Evolutionary conservation across 1,140 invertebrate genomes (phyloP).

Genomic region (Lineus longissimus): DNA sequence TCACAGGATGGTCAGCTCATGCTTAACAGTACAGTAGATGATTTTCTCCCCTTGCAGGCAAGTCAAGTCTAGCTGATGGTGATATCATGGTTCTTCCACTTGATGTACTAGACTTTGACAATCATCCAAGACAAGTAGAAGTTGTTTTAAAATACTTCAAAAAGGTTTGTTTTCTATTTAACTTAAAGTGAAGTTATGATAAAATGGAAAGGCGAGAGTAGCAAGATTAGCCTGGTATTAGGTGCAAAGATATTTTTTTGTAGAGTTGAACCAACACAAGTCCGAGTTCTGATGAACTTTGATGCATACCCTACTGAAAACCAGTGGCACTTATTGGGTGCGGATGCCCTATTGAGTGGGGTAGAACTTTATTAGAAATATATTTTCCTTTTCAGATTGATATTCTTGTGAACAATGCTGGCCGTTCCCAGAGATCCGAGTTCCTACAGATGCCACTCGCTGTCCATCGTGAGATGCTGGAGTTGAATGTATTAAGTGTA

Average conservation of each 20-base stretch:
- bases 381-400: conserved; percentile 53
- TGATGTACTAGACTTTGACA: conserved; percentile 64
- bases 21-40: too few relatives aligned
- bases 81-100: conserved; percentile 71
- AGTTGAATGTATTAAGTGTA: conserved; percentile 76
- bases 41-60: too few relatives aligned
- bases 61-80: conserved; percentile 37
- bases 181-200: too few relatives aligned
- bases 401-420: conserved; percentile 55
- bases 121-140: conserved; percentile 64
- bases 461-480: conserved; percentile 75
- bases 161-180: conserved; percentile 55
- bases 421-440: conserved; percentile 69
- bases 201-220: not conserved
- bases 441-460: conserved; percentile 72
- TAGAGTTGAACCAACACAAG: too few relatives aligned
- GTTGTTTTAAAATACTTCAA: conserved; percentile 70
- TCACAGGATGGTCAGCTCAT: too few relatives aligned
- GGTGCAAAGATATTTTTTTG: too few relatives aligned
- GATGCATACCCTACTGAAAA: too few relatives aligned
- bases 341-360: too few relatives aligned
- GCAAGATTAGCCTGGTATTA: too few relatives aligned
- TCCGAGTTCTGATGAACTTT: too few relatives aligned
- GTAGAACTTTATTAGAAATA: too few relatives aligned
- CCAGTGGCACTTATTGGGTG: too few relatives aligned